Conservation (phyloP, 2,113 vertebrate genomes). For the Archocentrus centrarchus region DNA sequence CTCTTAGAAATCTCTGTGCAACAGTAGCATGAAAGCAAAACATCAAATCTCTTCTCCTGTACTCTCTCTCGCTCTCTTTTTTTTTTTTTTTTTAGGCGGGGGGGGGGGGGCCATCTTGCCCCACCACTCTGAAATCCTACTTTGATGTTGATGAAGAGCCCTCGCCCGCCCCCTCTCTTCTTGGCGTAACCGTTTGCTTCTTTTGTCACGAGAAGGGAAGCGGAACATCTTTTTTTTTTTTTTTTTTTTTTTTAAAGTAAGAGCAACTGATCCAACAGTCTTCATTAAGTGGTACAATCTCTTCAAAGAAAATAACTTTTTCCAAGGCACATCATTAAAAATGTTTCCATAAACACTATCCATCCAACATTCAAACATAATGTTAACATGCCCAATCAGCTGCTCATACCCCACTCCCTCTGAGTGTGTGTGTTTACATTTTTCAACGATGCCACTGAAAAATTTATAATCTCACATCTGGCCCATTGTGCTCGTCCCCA, state of each 20-base stretch:
- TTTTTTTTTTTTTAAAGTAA: not conserved
- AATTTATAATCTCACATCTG: constrained; percentile 68
- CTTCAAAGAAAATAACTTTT: constrained; percentile 60
- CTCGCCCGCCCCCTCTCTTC: not conserved
- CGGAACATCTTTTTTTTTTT: not conserved
- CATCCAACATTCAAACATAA: constrained; percentile 34
- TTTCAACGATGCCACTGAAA: constrained; percentile 56
- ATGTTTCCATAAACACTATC: constrained; percentile 51
- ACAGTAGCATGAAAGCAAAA: constrained; percentile 46
- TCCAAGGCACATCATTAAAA: constrained; percentile 77
- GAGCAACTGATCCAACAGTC: constrained; percentile 38
- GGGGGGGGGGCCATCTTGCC: not conserved
- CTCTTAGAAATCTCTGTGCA: constrained; percentile 64
- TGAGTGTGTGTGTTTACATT: constrained; percentile 31
- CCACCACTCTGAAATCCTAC: not conserved
- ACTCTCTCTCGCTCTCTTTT: not conserved
- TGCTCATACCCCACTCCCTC: not conserved
- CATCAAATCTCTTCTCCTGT: constrained; percentile 12
- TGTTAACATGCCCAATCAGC: constrained; percentile 28
- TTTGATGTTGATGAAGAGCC: not conserved
- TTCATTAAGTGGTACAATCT: constrained; percentile 56
- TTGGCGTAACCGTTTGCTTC: constrained; percentile 13
- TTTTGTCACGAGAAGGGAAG: constrained; percentile 11
- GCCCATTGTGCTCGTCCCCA: constrained; percentile 22
- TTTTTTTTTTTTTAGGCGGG: not conserved